Base-by-base conservation (phyloP, 2,797 vertebrate species). In the Hydrocynus forskahlii region DNA sequence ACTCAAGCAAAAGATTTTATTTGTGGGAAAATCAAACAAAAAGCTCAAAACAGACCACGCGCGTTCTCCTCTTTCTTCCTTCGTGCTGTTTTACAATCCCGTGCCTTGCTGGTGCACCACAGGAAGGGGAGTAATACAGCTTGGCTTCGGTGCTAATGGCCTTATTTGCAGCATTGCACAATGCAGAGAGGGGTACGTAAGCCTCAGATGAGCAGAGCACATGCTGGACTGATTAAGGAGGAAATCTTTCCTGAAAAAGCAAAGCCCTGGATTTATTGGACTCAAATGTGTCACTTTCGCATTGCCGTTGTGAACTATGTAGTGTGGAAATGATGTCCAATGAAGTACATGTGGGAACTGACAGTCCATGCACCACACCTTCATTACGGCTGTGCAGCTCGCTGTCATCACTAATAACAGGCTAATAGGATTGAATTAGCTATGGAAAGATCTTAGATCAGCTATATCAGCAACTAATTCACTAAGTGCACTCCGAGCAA, bases 211-310 rank as follows among this genome's bases (percentile, higher is more conserved):
- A 81, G 75, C 48, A 75, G 13, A 70, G 38, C 59, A 73, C 77
- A 82, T 68, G 73, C 62, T 82, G 80, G 60, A 79, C 76, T 40
- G 19, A 80, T 80, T 77, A 82, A n/a, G 16, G 68, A 70, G 50
- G 72, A 81, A 79, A 72, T 72, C 52, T 52, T 68, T 38, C n/a
- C 8, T 45, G 12, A 21, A 69, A 45, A 48, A 40, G 4, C 7
- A 23, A 12, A 12, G 7, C 13, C 7, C n/a, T 59, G n/a, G 21
- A 59, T 23, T 59, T 21, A 25, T 12, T 62, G 21, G 23, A 1
- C 10, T 63, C 25, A 35, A 6, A 29, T 29, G 25, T 35, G 25
- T 23, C 57, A 23, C 9, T 60, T 12, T 9, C 57, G 10, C 57
- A 23, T 12, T 45, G 29, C 29, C 29, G 6, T 45, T 1, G 9